Evolutionary conservation across 2,797 vertebrate species (phyloP), one percentile per base, ranked within the genome.

Genomic region (Spea hammondii): DNA sequence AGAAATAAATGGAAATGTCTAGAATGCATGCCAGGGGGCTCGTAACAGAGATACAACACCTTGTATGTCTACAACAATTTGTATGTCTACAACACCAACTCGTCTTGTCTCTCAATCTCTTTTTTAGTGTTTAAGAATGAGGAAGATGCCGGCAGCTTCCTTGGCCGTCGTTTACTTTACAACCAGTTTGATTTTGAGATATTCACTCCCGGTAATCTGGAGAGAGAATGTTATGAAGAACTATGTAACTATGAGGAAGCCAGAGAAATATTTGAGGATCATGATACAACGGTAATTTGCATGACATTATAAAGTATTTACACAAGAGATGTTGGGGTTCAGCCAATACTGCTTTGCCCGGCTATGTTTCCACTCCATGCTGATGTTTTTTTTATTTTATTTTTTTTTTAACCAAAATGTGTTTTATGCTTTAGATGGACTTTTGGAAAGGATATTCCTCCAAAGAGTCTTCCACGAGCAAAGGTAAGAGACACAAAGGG

Each of bases 171-270:
- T 65, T 93, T 98, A 79, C 89, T 98, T 69, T 91, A 93, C 83
- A 99, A 99, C 85, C 94, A 93, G 80, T 97, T 98, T 85, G 97
- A 99, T 86, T 94, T 98, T 86, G 97, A 99, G 88, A 89, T 95
- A 44, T 95, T 99, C 82, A 93, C 94, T 9, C 91, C 87, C 0
- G 96, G 95, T 10, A 91, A 98, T 86, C 85, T 99, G 84, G 97
- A 99, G 79, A 94, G 97, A 77, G 97, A 99, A 80, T 99, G 97
- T 82, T 11, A 13, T 0, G 97, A 99, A 88, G 97, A 99, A 76
- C 59, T 92, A 2, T 99, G 97, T 85, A 96, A 87, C 85, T 98
- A 95, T 5, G 97, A 99, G 84, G 97, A 99, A 86, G 96, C 97
- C 0, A 93, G 96, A 82, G 97, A 99, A 87, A 67, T 97, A 79